Base-by-base conservation (phyloP, 2,113 vertebrate genomes). In the Dipodomys spectabilis region DNA sequence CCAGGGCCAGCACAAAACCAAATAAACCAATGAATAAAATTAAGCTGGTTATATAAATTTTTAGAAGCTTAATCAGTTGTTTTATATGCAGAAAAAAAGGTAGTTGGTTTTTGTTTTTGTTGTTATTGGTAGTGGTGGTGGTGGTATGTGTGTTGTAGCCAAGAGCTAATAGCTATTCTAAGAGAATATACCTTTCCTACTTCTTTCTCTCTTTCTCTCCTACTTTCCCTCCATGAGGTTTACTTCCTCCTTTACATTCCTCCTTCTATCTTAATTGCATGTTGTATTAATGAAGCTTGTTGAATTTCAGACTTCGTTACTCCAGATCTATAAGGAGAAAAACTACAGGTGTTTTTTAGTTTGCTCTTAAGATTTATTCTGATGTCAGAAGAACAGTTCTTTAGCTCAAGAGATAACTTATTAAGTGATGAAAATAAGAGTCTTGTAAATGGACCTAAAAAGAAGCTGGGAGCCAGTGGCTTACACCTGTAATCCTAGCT, bases 401-500 rank as follows among this genome's bases (percentile, higher is more conserved):
- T 69, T 90, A 93, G 81, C 27, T 94, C 65, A 18, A 79, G 65
- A 89, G 81, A 85, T 30, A 94, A 7, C 77, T 96, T 20, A 82
- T 82, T 90, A 93, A 88, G 19, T 73, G 35, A 90, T 92, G 25
- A 94, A 89, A 95, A 74, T 89, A 93, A 93, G 81, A 94, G 45
- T 93, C n/a, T 32, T 72, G 1, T 91, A 83, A 86, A 92, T 20
- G 15, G 15, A 16, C 53, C 53, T 65, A 88, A 27, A 88, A 94
- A 94, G 85, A 73, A 57, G 15, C 53, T 5, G 15, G 53, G 53
- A 57, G 53, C 53, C 15, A 16, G 53, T 57, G 53, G 53, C 15
- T 13, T 57, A 57, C 53, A 57, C 12, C 53, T 57, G 12, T 57
- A 57, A 57, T 57, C 53, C 53, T 57, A 57, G 53, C 53, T 49